phyloP scores from a whole-genome alignment of 1,140 invertebrate species.

The Drosophila chauvacae region DNA sequence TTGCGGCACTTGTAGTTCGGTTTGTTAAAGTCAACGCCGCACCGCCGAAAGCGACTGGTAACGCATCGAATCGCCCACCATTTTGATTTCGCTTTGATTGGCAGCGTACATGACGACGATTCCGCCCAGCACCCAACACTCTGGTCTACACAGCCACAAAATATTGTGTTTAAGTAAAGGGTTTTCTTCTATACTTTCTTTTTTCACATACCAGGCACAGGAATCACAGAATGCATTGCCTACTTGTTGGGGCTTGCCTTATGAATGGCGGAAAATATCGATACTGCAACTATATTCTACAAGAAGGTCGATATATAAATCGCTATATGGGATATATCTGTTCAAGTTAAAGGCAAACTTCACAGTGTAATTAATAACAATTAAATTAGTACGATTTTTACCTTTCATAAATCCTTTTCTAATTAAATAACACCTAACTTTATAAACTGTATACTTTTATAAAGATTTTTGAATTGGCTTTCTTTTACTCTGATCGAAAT shows the following conservation, averaged over 20 bases:
- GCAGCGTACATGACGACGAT: conserved; percentile 69
- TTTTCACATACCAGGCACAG: background rate
- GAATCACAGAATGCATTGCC: background rate
- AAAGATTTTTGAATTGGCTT: no score
- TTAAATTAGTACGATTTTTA: background rate
- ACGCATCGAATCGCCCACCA: conserved; percentile 49
- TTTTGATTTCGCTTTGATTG: conserved; percentile 77
- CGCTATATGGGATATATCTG: background rate
- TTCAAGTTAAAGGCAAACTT: background rate
- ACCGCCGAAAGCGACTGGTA: conserved; percentile 8
- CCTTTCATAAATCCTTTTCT: background rate
- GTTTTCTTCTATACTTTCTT: background rate
- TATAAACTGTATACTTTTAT: no score
- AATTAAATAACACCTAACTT: no score
- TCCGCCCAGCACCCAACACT: conserved; percentile 26
- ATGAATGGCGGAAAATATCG: background rate
- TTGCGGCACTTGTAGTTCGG: conserved; percentile 72
- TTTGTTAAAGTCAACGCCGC: conserved; percentile 74
- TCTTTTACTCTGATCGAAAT: no score
- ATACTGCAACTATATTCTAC: background rate
- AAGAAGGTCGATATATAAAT: background rate
- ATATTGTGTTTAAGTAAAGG: background rate
- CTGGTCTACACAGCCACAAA: conserved; percentile 5
- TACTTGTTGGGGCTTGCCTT: background rate
- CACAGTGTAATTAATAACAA: background rate